Evolutionary conservation across 2,888 invertebrate genomes (phyloP).

Genomic region (Epinotia bilunana): DNA sequence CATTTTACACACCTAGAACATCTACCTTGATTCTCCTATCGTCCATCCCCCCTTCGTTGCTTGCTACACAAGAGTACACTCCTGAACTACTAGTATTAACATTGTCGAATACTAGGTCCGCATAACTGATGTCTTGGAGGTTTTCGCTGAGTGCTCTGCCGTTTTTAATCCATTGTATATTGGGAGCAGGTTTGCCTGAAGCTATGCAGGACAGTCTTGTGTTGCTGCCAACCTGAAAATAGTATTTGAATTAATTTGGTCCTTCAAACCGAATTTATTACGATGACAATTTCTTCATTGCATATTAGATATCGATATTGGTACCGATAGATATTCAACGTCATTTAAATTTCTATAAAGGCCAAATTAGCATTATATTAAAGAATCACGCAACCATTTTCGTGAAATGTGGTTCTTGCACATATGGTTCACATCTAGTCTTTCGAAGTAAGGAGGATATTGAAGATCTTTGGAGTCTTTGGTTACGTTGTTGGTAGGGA

Average conservation of each 20-base stretch:
- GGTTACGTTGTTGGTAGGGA: no score
- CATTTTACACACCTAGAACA: slow-evolving; percentile 63
- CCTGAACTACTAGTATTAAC: slow-evolving; percentile 68
- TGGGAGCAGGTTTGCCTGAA: slow-evolving; percentile 83
- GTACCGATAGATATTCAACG: no score
- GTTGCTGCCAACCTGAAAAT: slow-evolving; percentile 63
- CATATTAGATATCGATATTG: no score
- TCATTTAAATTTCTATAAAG: no score
- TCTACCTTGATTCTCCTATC: slow-evolving; percentile 68
- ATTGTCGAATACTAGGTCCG: slow-evolving; percentile 64
- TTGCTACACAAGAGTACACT: slow-evolving; percentile 82
- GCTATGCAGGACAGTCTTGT: slow-evolving; percentile 80
- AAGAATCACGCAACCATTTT: no score
- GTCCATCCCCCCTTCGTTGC: slow-evolving; percentile 81
- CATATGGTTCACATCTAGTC: no score
- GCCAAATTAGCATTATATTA: no score
- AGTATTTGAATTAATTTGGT: slow-evolving; percentile 1
- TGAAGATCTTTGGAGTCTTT: no score
- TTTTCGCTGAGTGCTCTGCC: slow-evolving; percentile 64
- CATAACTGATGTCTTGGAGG: slow-evolving; percentile 58
- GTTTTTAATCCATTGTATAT: slow-evolving; percentile 85
- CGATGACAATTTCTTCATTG: background rate
- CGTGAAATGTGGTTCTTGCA: no score
- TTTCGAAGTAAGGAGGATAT: no score
- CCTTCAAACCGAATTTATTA: slow-evolving; percentile 1